phyloP scores from a whole-genome alignment of 2,113 vertebrate genomes.

The Apeltes quadracus region DNA sequence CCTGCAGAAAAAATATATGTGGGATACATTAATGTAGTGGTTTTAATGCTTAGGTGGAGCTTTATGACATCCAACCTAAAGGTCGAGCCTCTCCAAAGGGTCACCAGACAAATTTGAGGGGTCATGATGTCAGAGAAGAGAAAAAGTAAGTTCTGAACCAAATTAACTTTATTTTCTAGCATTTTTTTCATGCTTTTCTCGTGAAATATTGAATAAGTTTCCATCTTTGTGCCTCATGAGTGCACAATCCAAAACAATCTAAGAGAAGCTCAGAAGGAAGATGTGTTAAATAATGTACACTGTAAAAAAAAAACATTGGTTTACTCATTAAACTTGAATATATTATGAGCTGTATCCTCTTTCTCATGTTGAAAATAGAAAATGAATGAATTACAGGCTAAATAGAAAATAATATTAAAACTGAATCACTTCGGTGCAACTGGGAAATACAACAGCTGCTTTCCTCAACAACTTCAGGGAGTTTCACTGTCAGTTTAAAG shows the following conservation, averaged over 20 bases:
- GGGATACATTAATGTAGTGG: neutral
- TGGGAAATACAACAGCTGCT: neutral
- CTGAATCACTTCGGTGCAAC: neutral
- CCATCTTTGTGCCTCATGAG: neutral
- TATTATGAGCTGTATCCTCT: neutral
- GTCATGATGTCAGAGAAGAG: neutral
- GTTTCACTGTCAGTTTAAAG: neutral
- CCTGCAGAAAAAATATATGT: neutral
- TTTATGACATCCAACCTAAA: neutral
- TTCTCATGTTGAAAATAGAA: neutral
- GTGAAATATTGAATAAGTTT: neutral
- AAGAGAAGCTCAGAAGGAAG: neutral
- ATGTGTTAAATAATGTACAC: no score
- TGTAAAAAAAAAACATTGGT: no score
- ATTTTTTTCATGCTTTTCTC: neutral
- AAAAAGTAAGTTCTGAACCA: neutral
- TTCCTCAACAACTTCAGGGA: neutral
- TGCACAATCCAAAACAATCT: neutral
- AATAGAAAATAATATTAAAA: neutral
- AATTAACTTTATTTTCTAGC: neutral
- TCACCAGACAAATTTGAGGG: conserved; percentile 10
- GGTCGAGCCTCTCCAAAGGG: neutral
- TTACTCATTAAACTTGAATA: neutral
- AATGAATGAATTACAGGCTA: neutral
- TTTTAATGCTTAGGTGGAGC: neutral